These are phyloP conservation scores for Prietella phreatophila DNA, from an alignment of 2,113 vertebrate genomes.

Conservation along the genomic window DNA sequence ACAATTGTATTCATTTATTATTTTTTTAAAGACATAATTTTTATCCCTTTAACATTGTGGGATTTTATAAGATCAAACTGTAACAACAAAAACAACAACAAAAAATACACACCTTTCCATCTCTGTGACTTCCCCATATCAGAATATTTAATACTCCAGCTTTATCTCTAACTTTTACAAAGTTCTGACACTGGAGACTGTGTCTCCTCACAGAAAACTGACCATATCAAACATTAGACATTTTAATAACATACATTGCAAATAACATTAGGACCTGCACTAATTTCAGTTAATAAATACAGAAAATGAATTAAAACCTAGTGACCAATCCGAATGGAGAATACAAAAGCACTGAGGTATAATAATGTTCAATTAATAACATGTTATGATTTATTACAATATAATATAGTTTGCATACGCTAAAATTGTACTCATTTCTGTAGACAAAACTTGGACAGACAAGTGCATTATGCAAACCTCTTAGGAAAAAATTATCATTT, in stretches of 20 bases:
- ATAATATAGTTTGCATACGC: not conserved
- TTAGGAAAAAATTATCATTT: not conserved
- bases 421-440: not conserved
- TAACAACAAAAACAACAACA: no score
- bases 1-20: not conserved
- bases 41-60: not conserved
- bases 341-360: not conserved
- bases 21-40: not conserved
- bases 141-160: not conserved
- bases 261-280: not conserved
- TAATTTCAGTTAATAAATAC: not conserved
- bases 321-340: not conserved
- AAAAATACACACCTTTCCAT: not conserved
- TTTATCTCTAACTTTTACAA: not conserved
- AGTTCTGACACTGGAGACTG: not conserved
- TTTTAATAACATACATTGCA: not conserved
- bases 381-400: not conserved
- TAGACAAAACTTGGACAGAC: not conserved
- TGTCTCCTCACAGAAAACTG: not conserved
- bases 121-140: not conserved
- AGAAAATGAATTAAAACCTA: not conserved
- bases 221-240: not conserved
- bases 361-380: not conserved
- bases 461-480: constrained; percentile 30
- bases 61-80: not conserved